Evolutionary conservation across 2,888 invertebrate genomes (phyloP).

Genomic region (Notodromas monacha): DNA sequence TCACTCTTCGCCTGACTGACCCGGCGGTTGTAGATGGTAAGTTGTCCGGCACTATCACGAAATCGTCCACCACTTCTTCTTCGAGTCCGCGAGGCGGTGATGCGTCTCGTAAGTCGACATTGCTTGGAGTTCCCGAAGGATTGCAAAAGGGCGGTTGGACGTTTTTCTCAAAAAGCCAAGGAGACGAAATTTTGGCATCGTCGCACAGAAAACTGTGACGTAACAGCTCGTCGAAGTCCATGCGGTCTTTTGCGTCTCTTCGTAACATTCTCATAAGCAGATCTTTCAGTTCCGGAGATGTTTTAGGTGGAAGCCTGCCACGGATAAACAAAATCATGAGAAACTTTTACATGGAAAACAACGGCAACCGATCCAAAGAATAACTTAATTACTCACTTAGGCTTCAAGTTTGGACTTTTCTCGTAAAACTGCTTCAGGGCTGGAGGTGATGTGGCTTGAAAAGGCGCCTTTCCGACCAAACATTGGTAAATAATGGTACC

Average conservation of each 20-base stretch:
- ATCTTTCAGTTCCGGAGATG: constrained; percentile 57
- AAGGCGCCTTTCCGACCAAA: constrained; percentile 90
- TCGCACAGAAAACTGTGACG: constrained; percentile 43
- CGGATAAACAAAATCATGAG: too few relatives aligned
- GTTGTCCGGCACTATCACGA: too few relatives aligned
- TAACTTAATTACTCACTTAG: constrained; percentile 34
- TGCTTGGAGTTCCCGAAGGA: too few relatives aligned
- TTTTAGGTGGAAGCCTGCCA: constrained; percentile 62
- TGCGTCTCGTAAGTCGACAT: too few relatives aligned
- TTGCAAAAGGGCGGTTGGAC: too few relatives aligned
- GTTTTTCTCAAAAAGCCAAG: too few relatives aligned
- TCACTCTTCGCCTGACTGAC: too few relatives aligned
- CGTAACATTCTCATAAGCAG: constrained; percentile 47
- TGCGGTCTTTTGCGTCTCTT: constrained; percentile 68
- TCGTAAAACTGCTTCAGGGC: constrained; percentile 89
- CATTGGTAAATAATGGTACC: constrained; percentile 97
- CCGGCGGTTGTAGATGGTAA: too few relatives aligned
- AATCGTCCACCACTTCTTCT: too few relatives aligned
- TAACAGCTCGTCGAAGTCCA: constrained; percentile 86
- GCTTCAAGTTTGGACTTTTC: constrained; percentile 57
- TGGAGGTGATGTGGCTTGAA: constrained; percentile 87
- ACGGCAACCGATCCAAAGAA: constrained; percentile 4
- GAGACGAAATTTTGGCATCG: too few relatives aligned
- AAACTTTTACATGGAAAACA: neutral
- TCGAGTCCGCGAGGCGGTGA: too few relatives aligned